These are phyloP conservation scores for Elymnias hypermnestra DNA, from an alignment of 1,140 invertebrate genomes.

Conservation along the genomic window DNA sequence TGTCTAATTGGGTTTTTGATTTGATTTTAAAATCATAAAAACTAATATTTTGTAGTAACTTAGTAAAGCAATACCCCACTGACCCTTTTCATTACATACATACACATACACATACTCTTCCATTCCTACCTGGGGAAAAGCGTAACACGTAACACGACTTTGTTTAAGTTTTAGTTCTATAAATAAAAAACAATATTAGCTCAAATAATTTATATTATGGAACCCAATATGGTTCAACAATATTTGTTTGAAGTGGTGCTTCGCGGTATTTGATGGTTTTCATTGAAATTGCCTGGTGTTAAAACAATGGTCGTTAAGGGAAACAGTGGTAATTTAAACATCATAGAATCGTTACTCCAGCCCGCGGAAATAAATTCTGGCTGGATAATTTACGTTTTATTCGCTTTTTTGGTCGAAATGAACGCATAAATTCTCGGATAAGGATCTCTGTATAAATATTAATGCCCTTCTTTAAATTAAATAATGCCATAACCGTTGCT, in stretches of 20 bases:
- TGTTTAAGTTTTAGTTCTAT: no score
- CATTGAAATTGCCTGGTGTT: slow-evolving; percentile 25
- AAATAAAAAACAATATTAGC: no score
- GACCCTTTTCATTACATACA: no score
- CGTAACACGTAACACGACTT: no score
- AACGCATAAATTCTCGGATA: slow-evolving; percentile 30
- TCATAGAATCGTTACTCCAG: slow-evolving; percentile 31
- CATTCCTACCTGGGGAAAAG: no score
- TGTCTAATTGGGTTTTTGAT: no score
- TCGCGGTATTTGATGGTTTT: slow-evolving; percentile 23
- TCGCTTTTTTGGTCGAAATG: slow-evolving; percentile 28
- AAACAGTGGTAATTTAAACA: slow-evolving; percentile 27
- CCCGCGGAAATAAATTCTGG: slow-evolving; percentile 27
- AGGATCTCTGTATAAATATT: slow-evolving; percentile 30
- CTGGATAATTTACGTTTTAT: slow-evolving; percentile 29
- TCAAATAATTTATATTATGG: no score
- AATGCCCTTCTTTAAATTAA: slow-evolving; percentile 27
- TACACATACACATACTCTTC: no score
- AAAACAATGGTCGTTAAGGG: slow-evolving; percentile 28
- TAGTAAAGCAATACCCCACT: no score
- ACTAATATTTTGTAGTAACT: no score
- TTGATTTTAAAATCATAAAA: no score
- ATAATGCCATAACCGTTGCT: slow-evolving; percentile 19
- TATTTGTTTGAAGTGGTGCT: slow-evolving; percentile 10
- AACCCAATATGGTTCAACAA: slow-evolving; percentile 13